phyloP scores from a whole-genome alignment of 2,113 vertebrate genomes.

The Callorhinus ursinus region DNA sequence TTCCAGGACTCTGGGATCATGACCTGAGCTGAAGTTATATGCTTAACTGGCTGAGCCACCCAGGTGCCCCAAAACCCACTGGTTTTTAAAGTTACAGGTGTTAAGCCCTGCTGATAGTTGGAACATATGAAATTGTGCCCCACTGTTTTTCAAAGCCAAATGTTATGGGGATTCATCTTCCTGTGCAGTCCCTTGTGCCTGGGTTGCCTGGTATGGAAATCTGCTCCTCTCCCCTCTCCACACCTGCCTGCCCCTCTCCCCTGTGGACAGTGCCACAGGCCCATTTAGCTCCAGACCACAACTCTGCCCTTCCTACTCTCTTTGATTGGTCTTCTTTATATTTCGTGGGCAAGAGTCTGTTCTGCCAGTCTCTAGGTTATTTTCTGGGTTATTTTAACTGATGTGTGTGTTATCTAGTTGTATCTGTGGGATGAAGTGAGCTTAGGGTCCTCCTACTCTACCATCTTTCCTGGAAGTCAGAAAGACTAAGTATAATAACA shows the following conservation, averaged over 20 bases:
- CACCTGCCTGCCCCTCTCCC: neutral
- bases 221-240: neutral
- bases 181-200: neutral
- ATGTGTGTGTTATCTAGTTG: neutral
- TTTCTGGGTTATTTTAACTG: neutral
- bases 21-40: too few species aligned
- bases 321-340: neutral
- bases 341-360: neutral
- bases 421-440: neutral
- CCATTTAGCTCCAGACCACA: neutral
- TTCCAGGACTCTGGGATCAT: too few species aligned
- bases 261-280: neutral
- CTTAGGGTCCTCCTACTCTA: neutral
- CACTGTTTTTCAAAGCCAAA: neutral
- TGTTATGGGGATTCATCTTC: neutral
- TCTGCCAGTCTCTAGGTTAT: neutral
- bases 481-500: neutral
- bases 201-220: neutral
- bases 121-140: neutral
- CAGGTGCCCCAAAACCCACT: neutral
- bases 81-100: neutral
- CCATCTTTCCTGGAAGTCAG: neutral
- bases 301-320: neutral
- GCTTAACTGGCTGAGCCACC: too few species aligned
- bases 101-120: neutral